Conservation (phyloP, 2,797 vertebrate species). For the Sitta carolinensis region DNA sequence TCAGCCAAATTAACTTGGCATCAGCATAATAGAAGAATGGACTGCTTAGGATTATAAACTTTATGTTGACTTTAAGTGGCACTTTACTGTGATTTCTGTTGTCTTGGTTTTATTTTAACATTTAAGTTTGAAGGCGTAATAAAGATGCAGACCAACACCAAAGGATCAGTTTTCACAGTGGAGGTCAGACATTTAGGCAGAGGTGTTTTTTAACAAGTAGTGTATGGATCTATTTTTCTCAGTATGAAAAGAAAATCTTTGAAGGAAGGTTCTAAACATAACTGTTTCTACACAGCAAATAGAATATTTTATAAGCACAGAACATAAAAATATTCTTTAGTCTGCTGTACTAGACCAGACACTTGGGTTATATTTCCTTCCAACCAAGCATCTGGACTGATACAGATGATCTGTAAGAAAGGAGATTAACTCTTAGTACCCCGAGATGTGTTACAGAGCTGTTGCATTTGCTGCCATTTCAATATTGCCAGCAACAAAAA, state of each 20-base stretch:
- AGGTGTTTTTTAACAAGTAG: slow-evolving; percentile 25
- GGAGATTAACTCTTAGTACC: slow-evolving; percentile 56
- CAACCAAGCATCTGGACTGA: slow-evolving; percentile 58
- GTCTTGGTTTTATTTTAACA: slow-evolving; percentile 37
- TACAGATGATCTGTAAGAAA: slow-evolving; percentile 47
- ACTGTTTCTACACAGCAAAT: slow-evolving; percentile 16
- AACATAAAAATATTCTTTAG: slow-evolving; percentile 48
- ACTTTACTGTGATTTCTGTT: slow-evolving; percentile 42
- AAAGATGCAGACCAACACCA: slow-evolving; percentile 38
- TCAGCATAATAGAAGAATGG: slow-evolving; percentile 45
- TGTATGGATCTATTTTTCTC: slow-evolving; percentile 39
- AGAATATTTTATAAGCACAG: slow-evolving; percentile 51
- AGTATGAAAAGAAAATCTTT: slow-evolving; percentile 31
- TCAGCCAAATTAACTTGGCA: slow-evolving; percentile 70
- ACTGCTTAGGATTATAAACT: slow-evolving; percentile 55
- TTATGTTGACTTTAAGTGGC: slow-evolving; percentile 45
- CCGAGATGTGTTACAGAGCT: slow-evolving; percentile 24
- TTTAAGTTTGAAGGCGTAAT: slow-evolving; percentile 1
- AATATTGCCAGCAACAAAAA: neutral
- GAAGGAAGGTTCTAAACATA: slow-evolving; percentile 25
- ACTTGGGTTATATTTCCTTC: slow-evolving; percentile 50
- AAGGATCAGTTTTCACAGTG: slow-evolving; percentile 36
- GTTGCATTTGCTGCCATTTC: slow-evolving; percentile 16
- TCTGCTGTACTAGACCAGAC: slow-evolving; percentile 13
- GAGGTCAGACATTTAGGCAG: slow-evolving; percentile 30